Percentiles rank a stretch among this genome's conserved stretches.
Evolutionary conservation across 1,140 invertebrate genomes (phyloP).

Genomic region (Diploscapter pachys): DNA sequence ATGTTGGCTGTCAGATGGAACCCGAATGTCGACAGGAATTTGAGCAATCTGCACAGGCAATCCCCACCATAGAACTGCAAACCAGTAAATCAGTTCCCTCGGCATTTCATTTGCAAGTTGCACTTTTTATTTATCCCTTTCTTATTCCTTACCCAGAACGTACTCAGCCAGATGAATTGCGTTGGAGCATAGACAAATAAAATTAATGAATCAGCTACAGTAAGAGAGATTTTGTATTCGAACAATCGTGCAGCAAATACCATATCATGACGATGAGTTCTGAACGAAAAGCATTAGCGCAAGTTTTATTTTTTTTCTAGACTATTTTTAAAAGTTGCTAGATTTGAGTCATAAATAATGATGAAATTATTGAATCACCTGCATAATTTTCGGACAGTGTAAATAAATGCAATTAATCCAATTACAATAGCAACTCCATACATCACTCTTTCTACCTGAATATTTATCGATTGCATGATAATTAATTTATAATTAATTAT

Average conservation of each 20-base stretch:
- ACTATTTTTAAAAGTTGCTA: conserved; percentile 13
- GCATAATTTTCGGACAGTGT: not conserved
- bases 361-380: too few species aligned
- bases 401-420: conserved; percentile 19
- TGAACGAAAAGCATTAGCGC: not conserved
- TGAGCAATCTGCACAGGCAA: conserved; percentile 20
- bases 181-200: conserved; percentile 32
- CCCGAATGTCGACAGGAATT: conserved; percentile 31
- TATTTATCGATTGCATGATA: too few species aligned
- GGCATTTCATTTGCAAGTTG: not conserved
- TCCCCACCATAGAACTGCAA: conserved; percentile 34
- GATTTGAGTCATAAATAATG: too few species aligned
- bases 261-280: conserved; percentile 17
- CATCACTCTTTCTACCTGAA: conserved; percentile 28
- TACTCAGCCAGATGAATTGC: conserved; percentile 29
- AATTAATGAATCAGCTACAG: conserved; percentile 29
- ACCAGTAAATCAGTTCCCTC: not conserved
- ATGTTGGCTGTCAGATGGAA: conserved; percentile 34
- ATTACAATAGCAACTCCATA: conserved; percentile 21
- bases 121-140: not conserved
- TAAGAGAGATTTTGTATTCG: conserved; percentile 28
- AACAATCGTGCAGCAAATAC: conserved; percentile 24
- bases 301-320: not conserved
- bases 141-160: conserved; percentile 27
- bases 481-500: too few species aligned